Evolutionary conservation across 2,888 invertebrate species (phyloP), one percentile per base, ranked within the genome.

Genomic region (Vannuccia rotundouncinata): DNA sequence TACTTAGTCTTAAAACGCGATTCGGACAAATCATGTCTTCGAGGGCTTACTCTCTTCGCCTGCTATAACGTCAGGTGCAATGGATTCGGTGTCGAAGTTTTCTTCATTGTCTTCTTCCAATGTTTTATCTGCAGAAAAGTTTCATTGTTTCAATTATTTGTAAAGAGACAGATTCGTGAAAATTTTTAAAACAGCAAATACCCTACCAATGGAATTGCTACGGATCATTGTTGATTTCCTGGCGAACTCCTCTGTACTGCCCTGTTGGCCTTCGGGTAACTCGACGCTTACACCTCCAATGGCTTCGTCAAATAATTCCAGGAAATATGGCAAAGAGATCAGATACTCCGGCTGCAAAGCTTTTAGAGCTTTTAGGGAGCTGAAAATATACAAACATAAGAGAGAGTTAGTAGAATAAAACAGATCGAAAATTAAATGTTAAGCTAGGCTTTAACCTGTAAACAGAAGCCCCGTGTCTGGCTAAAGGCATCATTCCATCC

Each of bases 301-400:
- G 1, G 87, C 86, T 80, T 86, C 86, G 82, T 87, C 86, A 85
- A 86, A 87, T 81, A 87, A 83, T 25, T 84, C 81, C 22, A 86
- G 82, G 83, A 87, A 87, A 82, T 85, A 86, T 29, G 84, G 82
- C 82, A 87, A 82, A 10, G 86, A 84, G 84, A 87, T 86, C 83
- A 85, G 86, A 82, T 87, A 87, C 82, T 86, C 86, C 29, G 84
- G 84, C 30, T 84, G 84, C 13, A 87, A 81, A 76, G 84, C 83
- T 60, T 84, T 83, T 81, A 87, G 82, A 74, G 85, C 84, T 30
- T 85, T 82, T n/a, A 85, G 83, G 22, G 86, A 82, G n/a, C 85
- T 83, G 81, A 84, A 87, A 82, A 87, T 83, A 84, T 85, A 84
- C 81, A 86, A 85, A 2, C 84, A 86, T 31, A 86, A 82, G 13